phyloP scores from a whole-genome alignment of 2,797 vertebrate genomes.

The Pseudopleuronectes americanus region DNA sequence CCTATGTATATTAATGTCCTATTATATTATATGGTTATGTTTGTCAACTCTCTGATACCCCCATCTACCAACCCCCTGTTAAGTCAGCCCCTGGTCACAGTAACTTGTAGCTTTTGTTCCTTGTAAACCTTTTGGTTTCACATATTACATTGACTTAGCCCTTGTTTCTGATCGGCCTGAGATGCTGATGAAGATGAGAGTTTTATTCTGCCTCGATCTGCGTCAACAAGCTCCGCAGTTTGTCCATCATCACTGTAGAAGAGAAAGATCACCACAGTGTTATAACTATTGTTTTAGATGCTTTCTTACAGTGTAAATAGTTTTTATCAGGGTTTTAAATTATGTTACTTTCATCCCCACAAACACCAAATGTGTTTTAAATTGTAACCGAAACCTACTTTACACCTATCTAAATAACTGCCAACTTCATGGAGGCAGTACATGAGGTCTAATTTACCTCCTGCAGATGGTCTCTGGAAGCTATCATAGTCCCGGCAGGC shows the following conservation, averaged over 20 bases:
- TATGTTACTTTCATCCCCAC: background rate
- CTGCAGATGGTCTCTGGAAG: slow-evolving; percentile 83
- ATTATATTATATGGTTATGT: too few relatives aligned
- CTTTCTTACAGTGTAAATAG: background rate
- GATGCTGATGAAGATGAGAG: background rate
- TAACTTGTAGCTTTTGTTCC: background rate
- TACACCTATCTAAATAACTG: background rate
- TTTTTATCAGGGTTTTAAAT: background rate
- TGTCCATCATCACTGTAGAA: slow-evolving; percentile 77
- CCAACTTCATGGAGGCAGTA: too few relatives aligned
- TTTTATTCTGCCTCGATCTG: slow-evolving; percentile 58
- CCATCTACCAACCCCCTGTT: too few relatives aligned
- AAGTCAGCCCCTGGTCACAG: too few relatives aligned
- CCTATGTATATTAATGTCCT: too few relatives aligned
- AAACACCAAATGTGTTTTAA: background rate
- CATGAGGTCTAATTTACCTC: slow-evolving; percentile 72
- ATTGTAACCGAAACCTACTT: background rate
- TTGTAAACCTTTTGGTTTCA: background rate
- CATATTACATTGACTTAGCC: too few relatives aligned
- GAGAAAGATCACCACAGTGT: background rate
- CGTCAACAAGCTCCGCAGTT: slow-evolving; percentile 65
- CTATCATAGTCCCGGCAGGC: slow-evolving; percentile 78
- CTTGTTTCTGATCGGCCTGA: background rate
- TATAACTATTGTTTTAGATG: background rate
- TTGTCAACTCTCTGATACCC: too few relatives aligned